Evolutionary conservation across 2,113 vertebrate genomes (phyloP).

Genomic region (Ascaphus truei): DNA sequence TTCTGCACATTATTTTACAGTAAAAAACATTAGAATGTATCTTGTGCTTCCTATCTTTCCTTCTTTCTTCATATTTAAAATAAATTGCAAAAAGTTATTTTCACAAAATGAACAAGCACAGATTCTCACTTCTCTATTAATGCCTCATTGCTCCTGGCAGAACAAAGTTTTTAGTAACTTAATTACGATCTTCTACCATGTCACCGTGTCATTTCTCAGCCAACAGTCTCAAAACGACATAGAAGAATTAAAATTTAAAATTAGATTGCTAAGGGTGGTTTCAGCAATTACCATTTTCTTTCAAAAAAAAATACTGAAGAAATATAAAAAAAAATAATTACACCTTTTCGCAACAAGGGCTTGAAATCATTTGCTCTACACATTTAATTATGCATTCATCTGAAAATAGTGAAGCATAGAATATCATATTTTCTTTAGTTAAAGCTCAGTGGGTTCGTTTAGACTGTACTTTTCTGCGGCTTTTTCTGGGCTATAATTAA

Average conservation of each 20-base stretch:
- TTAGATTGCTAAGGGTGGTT: neutral
- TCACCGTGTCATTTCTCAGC: slow-evolving; percentile 26
- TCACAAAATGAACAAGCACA: too few species aligned
- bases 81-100: too few species aligned
- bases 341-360: neutral
- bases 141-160: neutral
- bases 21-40: too few species aligned
- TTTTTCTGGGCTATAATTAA: neutral
- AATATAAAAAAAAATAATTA: slow-evolving; percentile 15
- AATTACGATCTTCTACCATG: slow-evolving; percentile 12
- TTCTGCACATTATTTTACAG: too few species aligned
- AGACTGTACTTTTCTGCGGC: neutral
- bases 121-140: neutral
- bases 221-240: slow-evolving; percentile 16
- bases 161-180: slow-evolving; percentile 12
- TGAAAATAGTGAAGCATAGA: neutral
- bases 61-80: too few species aligned
- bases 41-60: too few species aligned
- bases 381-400: slow-evolving; percentile 1
- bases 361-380: neutral
- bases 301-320: neutral
- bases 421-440: neutral
- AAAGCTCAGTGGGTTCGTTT: neutral
- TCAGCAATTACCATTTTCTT: neutral
- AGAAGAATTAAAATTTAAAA: slow-evolving; percentile 22